These are phyloP conservation scores for Dyspetes luteomarginatus DNA, from an alignment of 2,888 invertebrate species.

Conservation along the genomic window DNA sequence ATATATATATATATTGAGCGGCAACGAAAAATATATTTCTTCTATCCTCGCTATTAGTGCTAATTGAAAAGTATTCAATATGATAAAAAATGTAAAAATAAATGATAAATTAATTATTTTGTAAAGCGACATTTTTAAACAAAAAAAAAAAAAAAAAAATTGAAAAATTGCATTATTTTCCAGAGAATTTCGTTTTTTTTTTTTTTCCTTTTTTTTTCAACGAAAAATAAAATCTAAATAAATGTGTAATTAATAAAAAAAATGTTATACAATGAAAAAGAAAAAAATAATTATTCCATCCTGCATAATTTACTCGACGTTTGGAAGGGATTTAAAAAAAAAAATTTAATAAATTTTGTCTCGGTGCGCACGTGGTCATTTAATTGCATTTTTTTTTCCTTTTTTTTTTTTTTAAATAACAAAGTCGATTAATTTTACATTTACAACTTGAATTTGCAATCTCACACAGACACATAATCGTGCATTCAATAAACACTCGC, in stretches of 20 bases:
- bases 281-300: not conserved
- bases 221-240: too few relatives aligned
- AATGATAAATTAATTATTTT: not conserved
- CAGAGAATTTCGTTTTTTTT: too few relatives aligned
- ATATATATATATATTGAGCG: too few relatives aligned
- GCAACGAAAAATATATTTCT: too few relatives aligned
- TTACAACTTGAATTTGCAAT: conserved; percentile 24
- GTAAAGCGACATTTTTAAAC: not conserved
- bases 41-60: too few relatives aligned
- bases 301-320: not conserved
- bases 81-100: not conserved
- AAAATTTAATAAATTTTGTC: conserved; percentile 16
- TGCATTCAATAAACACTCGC: conserved; percentile 2
- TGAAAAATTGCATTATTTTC: too few relatives aligned
- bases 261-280: not conserved
- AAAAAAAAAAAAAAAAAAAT: not conserved
- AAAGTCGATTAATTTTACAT: conserved; percentile 34
- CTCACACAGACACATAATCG: conserved; percentile 1
- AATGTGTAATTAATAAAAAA: too few relatives aligned
- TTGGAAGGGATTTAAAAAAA: not conserved
- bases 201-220: too few relatives aligned
- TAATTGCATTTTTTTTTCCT: conserved; percentile 35
- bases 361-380: conserved; percentile 41
- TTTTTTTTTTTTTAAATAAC: conserved; percentile 25
- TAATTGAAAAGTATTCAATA: too few relatives aligned